Conservation (phyloP, 2,888 invertebrate genomes). For the Apamea anceps region DNA sequence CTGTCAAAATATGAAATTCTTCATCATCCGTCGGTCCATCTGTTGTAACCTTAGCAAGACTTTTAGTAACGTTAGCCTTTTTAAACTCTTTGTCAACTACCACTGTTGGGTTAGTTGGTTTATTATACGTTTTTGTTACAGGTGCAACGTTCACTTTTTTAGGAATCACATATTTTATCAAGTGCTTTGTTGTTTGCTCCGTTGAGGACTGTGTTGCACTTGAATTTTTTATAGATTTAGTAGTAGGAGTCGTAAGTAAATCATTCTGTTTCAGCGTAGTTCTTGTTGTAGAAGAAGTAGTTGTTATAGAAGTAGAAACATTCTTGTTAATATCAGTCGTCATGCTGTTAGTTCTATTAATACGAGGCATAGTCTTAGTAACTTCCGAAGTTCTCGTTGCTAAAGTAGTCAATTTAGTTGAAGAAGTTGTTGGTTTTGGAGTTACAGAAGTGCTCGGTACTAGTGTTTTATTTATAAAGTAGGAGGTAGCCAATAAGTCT, state of each 20-base stretch:
- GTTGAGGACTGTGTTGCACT: constrained; percentile 54
- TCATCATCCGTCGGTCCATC: constrained; percentile 83
- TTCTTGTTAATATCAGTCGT: constrained; percentile 77
- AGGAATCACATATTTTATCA: constrained; percentile 58
- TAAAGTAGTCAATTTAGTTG: constrained; percentile 64
- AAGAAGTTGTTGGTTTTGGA: constrained; percentile 38
- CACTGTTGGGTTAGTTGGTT: constrained; percentile 56
- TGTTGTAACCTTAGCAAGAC: constrained; percentile 75
- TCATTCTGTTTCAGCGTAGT: constrained; percentile 59
- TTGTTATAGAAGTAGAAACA: constrained; percentile 79
- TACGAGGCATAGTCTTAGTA: constrained; percentile 62
- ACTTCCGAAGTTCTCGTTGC: constrained; percentile 54
- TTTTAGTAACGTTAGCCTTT: constrained; percentile 72
- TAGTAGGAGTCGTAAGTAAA: constrained; percentile 58
- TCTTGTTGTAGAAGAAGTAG: constrained; percentile 72
- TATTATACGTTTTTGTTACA: constrained; percentile 53
- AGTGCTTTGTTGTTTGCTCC: constrained; percentile 64
- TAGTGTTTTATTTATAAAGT: constrained; percentile 45
- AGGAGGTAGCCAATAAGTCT: constrained; percentile 43
- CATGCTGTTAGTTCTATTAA: constrained; percentile 87
- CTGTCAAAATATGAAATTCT: constrained; percentile 90
- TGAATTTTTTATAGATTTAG: constrained; percentile 50
- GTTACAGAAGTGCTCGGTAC: constrained; percentile 63
- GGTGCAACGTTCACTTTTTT: constrained; percentile 59
- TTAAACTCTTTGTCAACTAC: constrained; percentile 59